Conservation (phyloP, 92 coral and sea anemone species). For the Parazoanthus swiftii region DNA sequence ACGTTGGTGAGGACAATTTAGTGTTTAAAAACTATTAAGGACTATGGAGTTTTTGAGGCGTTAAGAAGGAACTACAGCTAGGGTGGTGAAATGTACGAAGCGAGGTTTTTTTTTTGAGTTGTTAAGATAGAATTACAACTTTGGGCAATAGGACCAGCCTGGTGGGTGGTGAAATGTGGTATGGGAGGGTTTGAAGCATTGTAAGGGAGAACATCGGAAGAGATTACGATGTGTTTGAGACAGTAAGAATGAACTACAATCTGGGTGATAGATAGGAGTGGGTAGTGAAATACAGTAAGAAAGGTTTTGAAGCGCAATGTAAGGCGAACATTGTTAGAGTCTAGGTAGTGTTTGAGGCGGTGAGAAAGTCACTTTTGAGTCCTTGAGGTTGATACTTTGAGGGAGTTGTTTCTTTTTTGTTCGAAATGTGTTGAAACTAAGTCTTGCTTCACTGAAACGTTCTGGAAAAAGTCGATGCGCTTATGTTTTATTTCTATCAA, state of each 20-base stretch:
- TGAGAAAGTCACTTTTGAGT: conserved; percentile 17
- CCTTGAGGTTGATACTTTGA: neutral
- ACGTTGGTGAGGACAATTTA: conserved; percentile 81
- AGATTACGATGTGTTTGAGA: conserved; percentile 82
- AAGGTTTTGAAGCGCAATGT: conserved; percentile 79
- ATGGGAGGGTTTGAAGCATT: conserved; percentile 86
- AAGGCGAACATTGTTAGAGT: conserved; percentile 82
- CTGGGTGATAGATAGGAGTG: neutral
- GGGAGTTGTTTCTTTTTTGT: no score
- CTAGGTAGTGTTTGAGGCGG: conserved; percentile 88
- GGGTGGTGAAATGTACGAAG: neutral
- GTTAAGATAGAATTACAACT: neutral
- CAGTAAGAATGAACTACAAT: no score
- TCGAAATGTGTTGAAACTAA: no score
- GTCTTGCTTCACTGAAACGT: no score
- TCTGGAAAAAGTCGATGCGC: no score
- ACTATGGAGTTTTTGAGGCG: conserved; percentile 33
- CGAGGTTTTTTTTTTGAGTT: conserved; percentile 56
- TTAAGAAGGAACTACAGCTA: neutral
- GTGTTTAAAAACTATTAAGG: conserved; percentile 38
- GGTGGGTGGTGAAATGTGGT: neutral
- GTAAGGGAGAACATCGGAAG: conserved; percentile 86
- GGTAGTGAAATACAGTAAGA: conserved; percentile 32
- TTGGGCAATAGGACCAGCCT: neutral
- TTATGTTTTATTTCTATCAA: no score